Evolutionary conservation across 2,888 invertebrate species (phyloP), one percentile per base, ranked within the genome.

Genomic region (Lasioglossum marginatum): DNA sequence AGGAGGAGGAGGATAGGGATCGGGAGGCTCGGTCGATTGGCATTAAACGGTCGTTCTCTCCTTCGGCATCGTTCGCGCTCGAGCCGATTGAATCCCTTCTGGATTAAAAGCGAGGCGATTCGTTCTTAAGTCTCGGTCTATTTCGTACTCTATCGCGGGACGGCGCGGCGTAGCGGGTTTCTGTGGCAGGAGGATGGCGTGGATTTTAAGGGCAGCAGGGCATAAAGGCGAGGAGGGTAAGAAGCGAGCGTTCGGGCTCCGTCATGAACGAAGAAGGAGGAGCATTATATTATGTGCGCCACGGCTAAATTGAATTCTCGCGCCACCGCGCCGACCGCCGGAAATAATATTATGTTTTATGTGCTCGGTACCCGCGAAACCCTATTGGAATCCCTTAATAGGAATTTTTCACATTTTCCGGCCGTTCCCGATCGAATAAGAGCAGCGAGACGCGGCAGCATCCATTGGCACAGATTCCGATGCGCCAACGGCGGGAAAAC

Each of bases 271-370:
- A 75, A 81, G 82, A 66, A 77, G 74, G 78, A 34, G 79, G 66
- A 85, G 87, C 87, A 88, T 88, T 89, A 90, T 90, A 92, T 91
- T 91, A 88, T 91, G 83, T 91, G 82, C 87, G 85, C 74, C 77
- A 83, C 86, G 90, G 87, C 86, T 88, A 93, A 92, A 93, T 93
- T 94, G 94, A 94, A 94, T 94, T 94, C 93, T 94, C 93, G 93
- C 92, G 88, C 90, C 90, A 90, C 89, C 92, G 92, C 91, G 90
- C 89, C 92, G 92, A 90, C 91, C 90, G 85, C 90, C 89, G 93
- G 92, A 94, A 94, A 93, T 94, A 94, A 94, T 94, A 94, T 94
- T 94, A 94, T 94, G 93, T 94, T 94, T 94, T 94, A 93, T 94
- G 93, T 92, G 92, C 91, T 90, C 89, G 91, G 91, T 91, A 91